Evolutionary conservation across 2,797 vertebrate species (phyloP).

Genomic region (Eospalax fontanierii): DNA sequence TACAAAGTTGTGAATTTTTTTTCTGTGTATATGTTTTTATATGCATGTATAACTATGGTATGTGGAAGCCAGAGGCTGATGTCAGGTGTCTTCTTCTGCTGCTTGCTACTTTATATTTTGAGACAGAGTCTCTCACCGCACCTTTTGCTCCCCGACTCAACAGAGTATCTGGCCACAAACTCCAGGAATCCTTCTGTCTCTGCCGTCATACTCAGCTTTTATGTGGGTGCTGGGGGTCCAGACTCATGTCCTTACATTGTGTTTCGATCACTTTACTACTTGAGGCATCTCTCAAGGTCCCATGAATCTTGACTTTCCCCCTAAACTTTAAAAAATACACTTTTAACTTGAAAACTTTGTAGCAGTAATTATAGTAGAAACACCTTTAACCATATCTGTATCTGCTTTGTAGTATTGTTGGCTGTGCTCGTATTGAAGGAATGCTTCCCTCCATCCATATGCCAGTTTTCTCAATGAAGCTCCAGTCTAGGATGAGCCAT

Average conservation of each 20-base stretch:
- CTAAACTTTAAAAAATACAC: neutral
- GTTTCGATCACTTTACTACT: too few species aligned
- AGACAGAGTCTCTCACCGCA: too few species aligned
- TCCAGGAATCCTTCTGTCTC: too few species aligned
- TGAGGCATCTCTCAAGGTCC: neutral
- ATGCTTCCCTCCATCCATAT: neutral
- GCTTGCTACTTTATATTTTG: too few species aligned
- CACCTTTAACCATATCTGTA: neutral
- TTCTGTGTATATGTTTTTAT: neutral
- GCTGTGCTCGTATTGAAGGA: neutral
- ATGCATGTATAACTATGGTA: neutral
- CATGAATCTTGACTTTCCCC: neutral
- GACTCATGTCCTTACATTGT: too few species aligned
- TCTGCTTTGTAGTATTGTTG: neutral
- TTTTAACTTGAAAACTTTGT: neutral
- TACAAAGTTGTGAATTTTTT: neutral
- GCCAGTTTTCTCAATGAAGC: neutral
- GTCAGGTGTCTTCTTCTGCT: neutral
- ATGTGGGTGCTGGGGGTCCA: too few species aligned
- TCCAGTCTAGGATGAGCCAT: neutral
- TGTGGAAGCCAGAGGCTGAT: neutral
- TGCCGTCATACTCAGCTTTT: too few species aligned
- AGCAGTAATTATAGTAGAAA: constrained; percentile 9
- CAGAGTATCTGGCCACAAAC: too few species aligned
- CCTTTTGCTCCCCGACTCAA: too few species aligned